Percentiles rank a stretch among this genome's conserved stretches.
Evolutionary conservation across 2,888 invertebrate genomes (phyloP).

Genomic region (Amphipyra berbera): DNA sequence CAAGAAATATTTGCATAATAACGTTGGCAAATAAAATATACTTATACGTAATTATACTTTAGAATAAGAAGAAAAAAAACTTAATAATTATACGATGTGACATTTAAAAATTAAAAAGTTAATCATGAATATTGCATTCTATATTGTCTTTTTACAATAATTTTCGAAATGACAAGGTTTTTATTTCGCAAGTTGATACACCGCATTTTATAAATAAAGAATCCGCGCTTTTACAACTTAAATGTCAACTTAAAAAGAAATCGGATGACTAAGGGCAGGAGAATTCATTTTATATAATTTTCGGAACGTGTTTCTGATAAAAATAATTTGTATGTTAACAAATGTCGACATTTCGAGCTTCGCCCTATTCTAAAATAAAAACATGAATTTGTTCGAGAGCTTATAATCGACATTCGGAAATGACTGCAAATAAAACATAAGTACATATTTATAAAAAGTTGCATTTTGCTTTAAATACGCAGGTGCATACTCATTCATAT

Average conservation of each 20-base stretch:
- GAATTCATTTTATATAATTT: conserved; percentile 47
- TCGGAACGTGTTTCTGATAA: conserved; percentile 45
- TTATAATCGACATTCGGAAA: conserved; percentile 28
- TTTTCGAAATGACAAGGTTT: conserved; percentile 47
- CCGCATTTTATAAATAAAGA: conserved; percentile 48
- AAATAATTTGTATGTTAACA: conserved; percentile 31
- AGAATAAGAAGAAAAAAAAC: conserved; percentile 4
- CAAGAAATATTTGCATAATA: conserved; percentile 46
- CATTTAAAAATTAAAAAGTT: conserved; percentile 45
- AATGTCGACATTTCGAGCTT: conserved; percentile 26
- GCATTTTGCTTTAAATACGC: conserved; percentile 50
- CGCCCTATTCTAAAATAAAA: conserved; percentile 43
- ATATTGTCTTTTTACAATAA: conserved; percentile 28
- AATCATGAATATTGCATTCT: conserved; percentile 30
- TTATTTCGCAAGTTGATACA: conserved; percentile 43
- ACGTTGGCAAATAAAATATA: conserved; percentile 17
- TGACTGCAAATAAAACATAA: conserved; percentile 15
- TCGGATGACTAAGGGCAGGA: conserved; percentile 60
- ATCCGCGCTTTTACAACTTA: conserved; percentile 49
- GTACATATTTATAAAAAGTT: conserved; percentile 33
- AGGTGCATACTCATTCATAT: conserved; percentile 49
- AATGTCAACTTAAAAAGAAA: conserved; percentile 60
- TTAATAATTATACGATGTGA: conserved; percentile 11
- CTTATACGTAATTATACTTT: conserved; percentile 21
- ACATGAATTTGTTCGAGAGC: conserved; percentile 12